Conservation (phyloP, 2,888 invertebrate species). For the Eupithecia dodoneata region DNA sequence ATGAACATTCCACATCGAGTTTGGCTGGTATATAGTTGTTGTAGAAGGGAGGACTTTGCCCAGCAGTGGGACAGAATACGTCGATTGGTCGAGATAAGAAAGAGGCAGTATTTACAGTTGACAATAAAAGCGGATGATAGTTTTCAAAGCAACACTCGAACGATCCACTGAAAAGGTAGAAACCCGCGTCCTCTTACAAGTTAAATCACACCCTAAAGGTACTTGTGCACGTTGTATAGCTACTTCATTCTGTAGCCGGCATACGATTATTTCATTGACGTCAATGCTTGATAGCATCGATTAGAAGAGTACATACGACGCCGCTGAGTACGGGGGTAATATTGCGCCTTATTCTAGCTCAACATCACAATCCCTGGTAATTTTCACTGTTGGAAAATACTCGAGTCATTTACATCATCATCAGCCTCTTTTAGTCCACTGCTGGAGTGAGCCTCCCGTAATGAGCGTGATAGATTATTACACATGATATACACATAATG, state of each 20-base stretch:
- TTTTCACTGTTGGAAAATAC: background rate
- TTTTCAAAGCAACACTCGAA: background rate
- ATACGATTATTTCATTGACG: constrained; percentile 27
- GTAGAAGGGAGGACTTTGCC: no score
- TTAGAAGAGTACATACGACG: constrained; percentile 5
- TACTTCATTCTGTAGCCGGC: background rate
- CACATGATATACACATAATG: no score
- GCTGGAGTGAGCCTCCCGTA: no score
- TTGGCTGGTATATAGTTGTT: no score
- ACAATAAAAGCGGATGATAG: no score
- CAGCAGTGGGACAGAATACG: no score
- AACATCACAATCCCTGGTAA: background rate
- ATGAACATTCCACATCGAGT: no score
- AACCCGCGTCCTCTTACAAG: background rate
- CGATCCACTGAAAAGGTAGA: background rate
- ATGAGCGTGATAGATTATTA: no score
- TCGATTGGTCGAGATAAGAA: no score
- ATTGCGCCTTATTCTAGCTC: constrained; percentile 4
- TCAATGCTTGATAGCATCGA: constrained; percentile 25
- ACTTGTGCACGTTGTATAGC: background rate
- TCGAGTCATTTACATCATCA: no score
- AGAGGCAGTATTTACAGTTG: no score
- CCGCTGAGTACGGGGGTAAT: background rate
- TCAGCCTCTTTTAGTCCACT: no score
- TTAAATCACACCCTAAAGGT: background rate